Percentiles rank a stretch among this genome's conserved stretches.
phyloP scores from a whole-genome alignment of 2,797 vertebrate species.

The Bryconaethiops microstoma region DNA sequence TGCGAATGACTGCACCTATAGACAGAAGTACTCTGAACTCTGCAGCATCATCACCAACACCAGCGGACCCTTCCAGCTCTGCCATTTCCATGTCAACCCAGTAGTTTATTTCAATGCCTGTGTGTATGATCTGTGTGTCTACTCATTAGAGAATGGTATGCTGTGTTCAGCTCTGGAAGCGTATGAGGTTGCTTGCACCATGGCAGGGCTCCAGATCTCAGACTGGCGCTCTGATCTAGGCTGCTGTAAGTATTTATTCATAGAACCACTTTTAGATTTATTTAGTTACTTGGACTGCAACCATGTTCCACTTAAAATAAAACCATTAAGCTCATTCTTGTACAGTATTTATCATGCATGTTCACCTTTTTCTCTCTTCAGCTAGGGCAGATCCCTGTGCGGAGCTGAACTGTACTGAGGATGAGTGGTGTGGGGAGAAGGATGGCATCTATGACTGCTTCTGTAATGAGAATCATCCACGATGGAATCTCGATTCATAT shows the following conservation, averaged over 20 bases:
- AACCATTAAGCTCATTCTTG: background rate
- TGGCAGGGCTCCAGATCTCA: constrained; percentile 52
- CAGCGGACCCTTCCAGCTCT: constrained; percentile 68
- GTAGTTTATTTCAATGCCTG: constrained; percentile 67
- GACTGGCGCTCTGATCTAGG: constrained; percentile 62
- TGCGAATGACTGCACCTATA: constrained; percentile 50
- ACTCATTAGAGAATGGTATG: constrained; percentile 65
- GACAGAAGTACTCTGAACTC: constrained; percentile 62
- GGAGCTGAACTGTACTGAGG: constrained; percentile 47
- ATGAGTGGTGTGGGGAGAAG: constrained; percentile 56
- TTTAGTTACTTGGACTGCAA: no score
- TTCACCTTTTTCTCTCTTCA: constrained; percentile 4
- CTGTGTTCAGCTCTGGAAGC: constrained; percentile 69
- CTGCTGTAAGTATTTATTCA: constrained; percentile 44
- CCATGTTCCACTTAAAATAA: no score
- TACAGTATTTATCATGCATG: background rate
- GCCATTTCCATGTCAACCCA: constrained; percentile 65
- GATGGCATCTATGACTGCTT: constrained; percentile 56
- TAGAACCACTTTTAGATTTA: background rate
- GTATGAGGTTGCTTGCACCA: constrained; percentile 67
- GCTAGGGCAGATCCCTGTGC: constrained; percentile 42
- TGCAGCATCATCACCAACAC: constrained; percentile 70
- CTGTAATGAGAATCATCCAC: constrained; percentile 47
- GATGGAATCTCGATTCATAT: constrained; percentile 22
- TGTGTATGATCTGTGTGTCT: constrained; percentile 73